Base-by-base conservation (phyloP, 2,888 invertebrate genomes). In the Torymus auratus region DNA sequence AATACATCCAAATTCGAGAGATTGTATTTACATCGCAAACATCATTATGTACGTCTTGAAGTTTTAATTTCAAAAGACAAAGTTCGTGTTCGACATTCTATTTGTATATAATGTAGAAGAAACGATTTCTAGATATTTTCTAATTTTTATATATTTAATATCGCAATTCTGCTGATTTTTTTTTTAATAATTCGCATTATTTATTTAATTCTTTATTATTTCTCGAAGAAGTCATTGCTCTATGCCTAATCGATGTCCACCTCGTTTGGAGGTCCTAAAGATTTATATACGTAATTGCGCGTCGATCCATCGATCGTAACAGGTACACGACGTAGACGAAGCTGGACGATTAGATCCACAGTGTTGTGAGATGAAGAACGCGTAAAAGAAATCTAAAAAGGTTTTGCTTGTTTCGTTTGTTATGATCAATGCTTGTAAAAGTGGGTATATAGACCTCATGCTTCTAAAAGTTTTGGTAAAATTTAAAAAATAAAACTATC, bases 241-340 rank as follows among this genome's bases (percentile, higher is more conserved):
- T 82, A 79, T 72, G 69, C 65, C 76, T 79, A 79, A 76, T 82
- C 76, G 75, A 81, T 81, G 74, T 71, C 50, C 65, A 75, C 62
- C 71, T 78, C 75, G 11, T 28, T 65, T 61, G 50, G 74, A 78
- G 70, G 70, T 62, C 17, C 62, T 74, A 71, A 61, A 72, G 68
- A 70, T 61, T 69, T 73, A 74, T 75, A 67, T 72, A 55, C 15
- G 52, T 64, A 76, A 65, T 81, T 81, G 81, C 78, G 62, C 74
- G 78, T 81, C 81, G 81, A 81, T 81, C 81, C 78, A 81, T 81
- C 78, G 81, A 81, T 81, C 78, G 78, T 78, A 74, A 81, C 81
- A 78, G 78, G 78, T 81, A 81, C 78, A 75, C 56, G 58, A 75
- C 65, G 75, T 75, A 81, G 81, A 81, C 53, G 50, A 81, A 81